Base-by-base conservation (phyloP, 2,797 vertebrate species). In the Crocidura indochinensis region DNA sequence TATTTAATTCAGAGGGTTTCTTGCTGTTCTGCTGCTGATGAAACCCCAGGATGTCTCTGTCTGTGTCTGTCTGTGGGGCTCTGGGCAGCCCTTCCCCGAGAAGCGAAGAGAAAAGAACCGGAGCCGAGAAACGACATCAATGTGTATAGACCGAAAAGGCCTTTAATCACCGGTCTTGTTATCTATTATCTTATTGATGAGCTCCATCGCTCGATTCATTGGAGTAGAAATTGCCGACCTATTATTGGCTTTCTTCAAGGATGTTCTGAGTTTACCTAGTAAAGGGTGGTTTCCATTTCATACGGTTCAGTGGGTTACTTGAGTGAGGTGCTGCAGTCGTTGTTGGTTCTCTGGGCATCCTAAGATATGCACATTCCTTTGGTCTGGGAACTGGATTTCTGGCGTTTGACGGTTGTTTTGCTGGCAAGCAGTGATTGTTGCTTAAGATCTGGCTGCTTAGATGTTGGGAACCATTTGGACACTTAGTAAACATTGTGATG, bases 41-140 rank as follows among this genome's bases (percentile, higher is more conserved):
- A 96, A 92, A 81, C 53, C 65, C 79, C 51, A 76, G 72, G 62
- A 46, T 65, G 46, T 84, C 88, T 86, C 90, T 75, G 38, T 77
- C 49, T 64, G 47, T 86, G 90, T 87, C 90, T 74, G 38, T 76
- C 53, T 4, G 0, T 11, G 69, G 8, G 5, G 90, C 95, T 29
- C 1, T 84, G 80, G 22, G 76, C 7, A 44, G 15, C 62, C 19
- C 53, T 71, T 9, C 15, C 20, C 68, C 56, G 67, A 83, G 26
- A 67, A 86, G 31, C 49, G 26, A 15, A 74, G 38, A 82, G 15
- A 17, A 56, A 56, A 56, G 53, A 17, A 56, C 38, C 17, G 53
- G 19, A 56, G 53, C 14, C 14, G 53, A 8, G 56, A 72, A 24
- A 29, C 12, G 65, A 5, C 31, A 6, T 5, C 4, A 65, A 29